A percentile compares a stretch with the other conserved stretches of the same genome.
Conservation (phyloP, 1,140 invertebrate genomes). For the Agraylea sexmaculata region DNA sequence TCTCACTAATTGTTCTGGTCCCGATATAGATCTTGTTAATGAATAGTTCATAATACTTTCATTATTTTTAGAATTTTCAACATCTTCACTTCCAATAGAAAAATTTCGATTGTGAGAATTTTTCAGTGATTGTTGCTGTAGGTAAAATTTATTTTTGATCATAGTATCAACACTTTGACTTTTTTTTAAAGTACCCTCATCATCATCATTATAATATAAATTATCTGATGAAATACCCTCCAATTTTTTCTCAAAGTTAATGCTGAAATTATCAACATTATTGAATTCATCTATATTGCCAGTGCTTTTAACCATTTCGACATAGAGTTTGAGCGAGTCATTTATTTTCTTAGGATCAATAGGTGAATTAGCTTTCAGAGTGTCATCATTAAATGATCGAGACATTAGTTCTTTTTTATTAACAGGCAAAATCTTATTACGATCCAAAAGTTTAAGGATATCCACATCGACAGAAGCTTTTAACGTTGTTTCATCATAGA, state of each 20-base stretch:
- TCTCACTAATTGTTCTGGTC: conserved; percentile 52
- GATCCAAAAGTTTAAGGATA: conserved; percentile 19
- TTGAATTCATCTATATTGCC: conserved; percentile 10
- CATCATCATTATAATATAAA: conserved; percentile 16
- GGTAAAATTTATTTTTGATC: conserved; percentile 10
- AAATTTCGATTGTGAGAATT: conserved; percentile 26
- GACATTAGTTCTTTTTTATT: conserved; percentile 19
- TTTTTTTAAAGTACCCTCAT: conserved; percentile 16
- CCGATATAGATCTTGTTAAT: conserved; percentile 53
- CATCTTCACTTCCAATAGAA: conserved; percentile 38
- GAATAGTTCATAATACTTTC: conserved; percentile 21
- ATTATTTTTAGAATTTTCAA: conserved; percentile 32
- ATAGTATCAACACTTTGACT: conserved; percentile 22
- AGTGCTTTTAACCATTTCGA: conserved; percentile 23
- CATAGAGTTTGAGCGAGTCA: conserved; percentile 33
- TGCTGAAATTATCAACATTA: conserved; percentile 18
- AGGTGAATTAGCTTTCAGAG: conserved; percentile 33
- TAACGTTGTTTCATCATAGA: conserved; percentile 17
- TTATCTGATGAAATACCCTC: conserved; percentile 13
- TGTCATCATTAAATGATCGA: conserved; percentile 29
- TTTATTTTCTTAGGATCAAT: conserved; percentile 38
- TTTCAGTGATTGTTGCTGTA: conserved; percentile 11
- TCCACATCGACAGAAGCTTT: conserved; percentile 16
- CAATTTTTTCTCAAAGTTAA: conserved; percentile 20
- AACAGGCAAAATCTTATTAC: conserved; percentile 20